These are phyloP conservation scores for Aleiodes alternator DNA, from an alignment of 2,888 invertebrate genomes.

Conservation along the genomic window DNA sequence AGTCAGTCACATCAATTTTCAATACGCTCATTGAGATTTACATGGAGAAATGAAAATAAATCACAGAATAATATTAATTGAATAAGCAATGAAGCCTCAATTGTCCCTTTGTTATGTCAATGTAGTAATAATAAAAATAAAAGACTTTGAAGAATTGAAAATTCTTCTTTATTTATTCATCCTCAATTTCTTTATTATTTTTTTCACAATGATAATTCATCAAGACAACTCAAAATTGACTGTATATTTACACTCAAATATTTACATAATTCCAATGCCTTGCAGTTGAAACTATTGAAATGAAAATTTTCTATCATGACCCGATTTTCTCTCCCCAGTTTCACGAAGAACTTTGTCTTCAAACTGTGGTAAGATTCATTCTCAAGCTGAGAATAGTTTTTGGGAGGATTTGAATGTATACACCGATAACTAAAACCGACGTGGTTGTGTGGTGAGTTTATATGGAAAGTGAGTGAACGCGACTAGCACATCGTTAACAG, in stretches of 20 bases:
- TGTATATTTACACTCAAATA: not conserved
- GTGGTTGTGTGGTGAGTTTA: slow-evolving; percentile 29
- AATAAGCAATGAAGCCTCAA: too few species aligned
- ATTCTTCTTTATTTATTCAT: not conserved
- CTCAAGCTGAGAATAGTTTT: not conserved
- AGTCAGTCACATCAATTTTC: slow-evolving; percentile 52
- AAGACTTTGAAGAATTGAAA: too few species aligned
- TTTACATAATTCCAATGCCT: slow-evolving; percentile 17
- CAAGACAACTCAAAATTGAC: slow-evolving; percentile 1
- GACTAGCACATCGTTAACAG: slow-evolving; percentile 27
- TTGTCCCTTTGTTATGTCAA: not conserved
- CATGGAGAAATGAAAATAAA: not conserved
- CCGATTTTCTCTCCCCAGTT: not conserved
- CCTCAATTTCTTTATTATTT: slow-evolving; percentile 3
- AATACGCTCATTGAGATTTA: slow-evolving; percentile 29
- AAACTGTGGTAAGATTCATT: slow-evolving; percentile 23
- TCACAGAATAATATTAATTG: too few species aligned
- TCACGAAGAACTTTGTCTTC: not conserved
- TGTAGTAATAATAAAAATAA: too few species aligned
- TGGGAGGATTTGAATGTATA: slow-evolving; percentile 9
- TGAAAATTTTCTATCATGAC: slow-evolving; percentile 24
- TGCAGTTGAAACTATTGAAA: not conserved
- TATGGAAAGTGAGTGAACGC: slow-evolving; percentile 31
- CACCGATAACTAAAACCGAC: slow-evolving; percentile 38
- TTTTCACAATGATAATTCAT: not conserved